Percentiles rank a stretch among this genome's conserved stretches.
Evolutionary conservation across 30 jellyfish, hydroid and myxozoan species (phyloP).

Genomic region (Mastigias papua): DNA sequence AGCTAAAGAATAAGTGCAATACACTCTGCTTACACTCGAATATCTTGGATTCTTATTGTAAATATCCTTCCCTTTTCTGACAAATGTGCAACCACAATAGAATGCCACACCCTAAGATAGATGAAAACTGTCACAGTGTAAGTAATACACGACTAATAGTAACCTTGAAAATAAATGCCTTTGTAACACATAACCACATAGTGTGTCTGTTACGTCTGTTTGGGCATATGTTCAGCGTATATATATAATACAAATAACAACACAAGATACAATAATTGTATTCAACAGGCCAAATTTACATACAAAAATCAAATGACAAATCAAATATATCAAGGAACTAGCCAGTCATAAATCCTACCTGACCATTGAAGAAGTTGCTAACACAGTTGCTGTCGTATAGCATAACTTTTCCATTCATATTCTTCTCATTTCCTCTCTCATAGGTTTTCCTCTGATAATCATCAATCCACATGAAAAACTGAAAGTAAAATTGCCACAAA

Average conservation of each 20-base stretch:
- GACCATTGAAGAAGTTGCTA: constrained; percentile 29
- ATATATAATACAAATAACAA: background rate
- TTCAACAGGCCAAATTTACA: background rate
- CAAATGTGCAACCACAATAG: constrained; percentile 35
- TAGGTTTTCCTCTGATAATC: constrained; percentile 25
- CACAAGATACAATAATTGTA: background rate
- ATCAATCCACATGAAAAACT: constrained; percentile 40
- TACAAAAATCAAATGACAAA: background rate
- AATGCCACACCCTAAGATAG: constrained; percentile 10
- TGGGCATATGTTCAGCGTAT: background rate
- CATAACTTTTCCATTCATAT: background rate
- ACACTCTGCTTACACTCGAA: background rate
- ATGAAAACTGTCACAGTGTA: background rate
- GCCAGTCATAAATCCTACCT: constrained; percentile 1
- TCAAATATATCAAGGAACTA: background rate
- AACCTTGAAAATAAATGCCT: background rate
- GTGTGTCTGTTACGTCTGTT: background rate
- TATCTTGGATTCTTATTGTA: background rate
- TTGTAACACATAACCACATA: background rate
- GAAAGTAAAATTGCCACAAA: background rate
- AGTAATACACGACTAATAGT: background rate
- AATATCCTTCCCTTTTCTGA: constrained; percentile 5
- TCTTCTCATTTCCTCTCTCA: background rate
- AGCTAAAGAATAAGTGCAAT: background rate
- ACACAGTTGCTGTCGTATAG: constrained; percentile 19